Base-by-base conservation (phyloP, 1,140 invertebrate species). In the Tetramorium parvispinum region DNA sequence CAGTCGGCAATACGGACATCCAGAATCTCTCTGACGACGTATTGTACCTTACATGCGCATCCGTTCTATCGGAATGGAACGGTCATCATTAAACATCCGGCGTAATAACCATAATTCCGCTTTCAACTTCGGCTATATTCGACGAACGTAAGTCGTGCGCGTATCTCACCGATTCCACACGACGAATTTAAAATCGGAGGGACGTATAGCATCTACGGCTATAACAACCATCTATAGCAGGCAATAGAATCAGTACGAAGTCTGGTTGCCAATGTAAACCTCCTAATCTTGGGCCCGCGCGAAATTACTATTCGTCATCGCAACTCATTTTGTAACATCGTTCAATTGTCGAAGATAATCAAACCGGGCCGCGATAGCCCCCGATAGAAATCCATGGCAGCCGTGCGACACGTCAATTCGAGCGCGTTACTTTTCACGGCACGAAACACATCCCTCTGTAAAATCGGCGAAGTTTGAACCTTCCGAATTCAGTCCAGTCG, bases 401-500 rank as follows among this genome's bases (percentile, higher is more conserved):
- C 13, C 24, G 13, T 24, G 57, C 24, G 76, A 78, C 76, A 32
- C 27, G 21, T 70, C 46, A 55, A 40, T 83, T 73, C 40, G 68
- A 75, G 18, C 53, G 51, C 79, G 79, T 73, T 83, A 83, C 68
- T 83, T 83, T 83, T 59, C 53, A 68, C 21, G 53, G 10, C 18
- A n/a, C 18, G 68, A 37, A 59, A 49, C 68, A 16, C 32, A 27
- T 21, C 51, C 13, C 32, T n/a, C 46, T 63, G 63, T 49, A 43
- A 87, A 90, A 89, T 87, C 59, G 83, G 77, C 88, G 63, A 70
- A 81, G 73, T 86, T 90, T 85, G 57, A 78, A 66, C 83, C 88
- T 79, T 86, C 63, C 76, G 63, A 86, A 88, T 75, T 71, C 65
- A 11, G 18, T 46, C 49, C 65, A 21, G 53, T 66, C 68, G 57